Conservation (phyloP, 1,140 invertebrate species). For the Drosophila sproati region DNA sequence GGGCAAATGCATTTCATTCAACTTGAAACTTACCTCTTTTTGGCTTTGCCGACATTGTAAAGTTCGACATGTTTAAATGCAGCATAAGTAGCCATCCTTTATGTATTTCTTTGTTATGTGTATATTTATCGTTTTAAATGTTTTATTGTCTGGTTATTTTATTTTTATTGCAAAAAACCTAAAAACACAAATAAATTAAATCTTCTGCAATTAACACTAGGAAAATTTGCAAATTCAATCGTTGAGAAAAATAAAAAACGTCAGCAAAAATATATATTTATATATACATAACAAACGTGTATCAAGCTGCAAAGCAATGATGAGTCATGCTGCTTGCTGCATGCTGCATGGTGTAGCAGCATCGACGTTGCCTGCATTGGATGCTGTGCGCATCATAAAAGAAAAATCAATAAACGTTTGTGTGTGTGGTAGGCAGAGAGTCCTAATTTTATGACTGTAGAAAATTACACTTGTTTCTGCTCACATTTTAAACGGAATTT, state of each 20-base stretch:
- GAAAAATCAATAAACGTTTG: constrained; percentile 47
- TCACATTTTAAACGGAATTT: constrained; percentile 14
- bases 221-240: constrained; percentile 42
- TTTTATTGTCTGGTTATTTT: constrained; percentile 20
- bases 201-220: not conserved
- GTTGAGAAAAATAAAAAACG: not conserved
- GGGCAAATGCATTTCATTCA: not conserved
- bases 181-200: constrained; percentile 24
- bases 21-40: constrained; percentile 86
- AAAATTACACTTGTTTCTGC: constrained; percentile 16
- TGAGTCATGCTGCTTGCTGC: constrained; percentile 39
- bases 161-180: constrained; percentile 30
- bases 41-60: constrained; percentile 89
- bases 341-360: constrained; percentile 15
- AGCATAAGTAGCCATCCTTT: constrained; percentile 88
- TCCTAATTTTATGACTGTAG: constrained; percentile 1
- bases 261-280: constrained; percentile 7
- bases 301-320: constrained; percentile 13
- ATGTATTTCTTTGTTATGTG: constrained; percentile 37
- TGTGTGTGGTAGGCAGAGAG: constrained; percentile 12
- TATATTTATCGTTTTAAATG: constrained; percentile 14
- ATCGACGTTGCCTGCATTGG: constrained; percentile 11
- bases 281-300: not conserved
- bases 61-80: constrained; percentile 90
- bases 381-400: constrained; percentile 38